Conservation (phyloP, 2,888 invertebrate species). For the Athripsodes cinereus region DNA sequence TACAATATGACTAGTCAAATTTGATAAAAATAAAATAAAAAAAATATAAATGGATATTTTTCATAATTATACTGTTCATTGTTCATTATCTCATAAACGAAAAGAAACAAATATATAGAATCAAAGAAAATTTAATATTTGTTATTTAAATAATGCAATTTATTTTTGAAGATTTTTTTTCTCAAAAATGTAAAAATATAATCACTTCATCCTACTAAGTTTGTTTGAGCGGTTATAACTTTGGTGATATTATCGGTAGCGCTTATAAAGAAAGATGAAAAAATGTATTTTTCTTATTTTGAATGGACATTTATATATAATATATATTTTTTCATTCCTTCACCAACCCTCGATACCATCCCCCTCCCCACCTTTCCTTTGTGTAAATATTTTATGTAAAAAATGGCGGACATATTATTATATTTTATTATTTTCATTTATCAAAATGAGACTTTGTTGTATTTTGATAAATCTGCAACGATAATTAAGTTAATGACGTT, state of each 20-base stretch:
- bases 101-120: too few relatives aligned
- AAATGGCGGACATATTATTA: not conserved
- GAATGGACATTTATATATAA: constrained; percentile 2
- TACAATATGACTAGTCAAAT: too few relatives aligned
- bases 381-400: not conserved
- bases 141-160: too few relatives aligned
- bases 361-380: not conserved
- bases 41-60: too few relatives aligned
- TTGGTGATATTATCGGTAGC: constrained; percentile 19
- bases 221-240: constrained; percentile 10
- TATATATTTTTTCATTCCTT: not conserved
- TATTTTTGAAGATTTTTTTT: too few relatives aligned
- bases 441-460: not conserved
- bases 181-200: too few relatives aligned
- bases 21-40: too few relatives aligned
- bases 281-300: constrained; percentile 1
- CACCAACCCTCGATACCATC: not conserved
- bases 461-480: not conserved
- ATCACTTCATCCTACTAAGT: too few relatives aligned
- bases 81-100: too few relatives aligned
- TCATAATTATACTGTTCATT: too few relatives aligned
- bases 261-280: constrained; percentile 4
- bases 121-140: too few relatives aligned
- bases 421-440: not conserved
- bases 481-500: not conserved